Base-by-base conservation (phyloP, 2,888 invertebrate genomes). In the Drosophila kokeensis region DNA sequence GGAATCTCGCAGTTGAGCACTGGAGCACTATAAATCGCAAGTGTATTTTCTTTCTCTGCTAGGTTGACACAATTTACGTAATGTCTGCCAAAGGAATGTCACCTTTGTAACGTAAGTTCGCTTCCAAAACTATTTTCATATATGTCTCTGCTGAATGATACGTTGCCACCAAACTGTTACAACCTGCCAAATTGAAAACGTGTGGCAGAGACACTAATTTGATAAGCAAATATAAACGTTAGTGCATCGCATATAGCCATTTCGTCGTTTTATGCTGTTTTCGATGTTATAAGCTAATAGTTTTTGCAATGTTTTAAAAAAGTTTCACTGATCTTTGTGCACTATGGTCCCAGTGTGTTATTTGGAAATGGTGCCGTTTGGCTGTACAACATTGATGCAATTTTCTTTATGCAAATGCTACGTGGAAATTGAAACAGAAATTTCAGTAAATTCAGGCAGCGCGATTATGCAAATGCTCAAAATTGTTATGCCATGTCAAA, bases 151-250 rank as follows among this genome's bases (percentile, higher is more conserved):
- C 34, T 13, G 21, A 38, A n/a, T 21, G 21, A 48, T 48, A 15
- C 24, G 42, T 27, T 62, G 62, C 53, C 50, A 15, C 45, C 67
- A 57, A 77, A 81, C 64, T 69, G 81, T 65, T 67, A 6, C 78
- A 55, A 67, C 58, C 57, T 49, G 61, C 52, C 81, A 86, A 89
- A 88, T 86, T 87, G 81, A 75, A 87, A 89, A 83, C 82, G 82
- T 90, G 82, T 89, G 75, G 76, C 61, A 70, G 65, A 71, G 79
- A 90, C 24, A 85, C 87, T 88, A 86, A 86, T 86, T 90, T 83
- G 76, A 80, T 79, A 73, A 62, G 72, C 81, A 75, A 86, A 90
- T 83, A 87, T 74, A 53, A 49, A 53, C 29, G n/a, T 48, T 55
- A 60, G 69, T 69, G 73, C 49, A 74, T 70, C 63, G 21, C 36